Percentiles rank a stretch among this genome's conserved stretches.
These are phyloP conservation scores for Malacoraja senta DNA, from an alignment of 2,797 vertebrate genomes.

Conservation along the genomic window DNA sequence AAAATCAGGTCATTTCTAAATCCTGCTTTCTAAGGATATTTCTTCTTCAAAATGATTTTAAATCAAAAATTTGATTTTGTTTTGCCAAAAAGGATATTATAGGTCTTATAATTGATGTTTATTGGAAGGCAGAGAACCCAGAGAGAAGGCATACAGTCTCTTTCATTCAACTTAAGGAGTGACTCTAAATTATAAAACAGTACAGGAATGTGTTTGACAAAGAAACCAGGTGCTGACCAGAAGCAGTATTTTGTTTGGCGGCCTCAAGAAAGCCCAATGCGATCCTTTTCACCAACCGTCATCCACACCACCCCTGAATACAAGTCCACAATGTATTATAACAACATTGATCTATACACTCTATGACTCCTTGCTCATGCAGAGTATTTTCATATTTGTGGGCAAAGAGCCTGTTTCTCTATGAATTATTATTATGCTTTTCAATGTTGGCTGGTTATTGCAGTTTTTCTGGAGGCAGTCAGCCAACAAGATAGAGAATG, in stretches of 20 bases:
- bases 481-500: not conserved
- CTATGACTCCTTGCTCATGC: not conserved
- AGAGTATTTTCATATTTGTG: not conserved
- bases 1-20: not conserved
- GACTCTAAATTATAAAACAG: constrained; percentile 4
- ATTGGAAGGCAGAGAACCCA: not conserved
- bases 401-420: too few species aligned
- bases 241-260: constrained; percentile 20
- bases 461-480: not conserved
- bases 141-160: constrained; percentile 25
- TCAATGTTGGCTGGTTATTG: not conserved
- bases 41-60: not conserved
- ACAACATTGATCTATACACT: not conserved
- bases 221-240: constrained; percentile 17
- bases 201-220: constrained; percentile 21
- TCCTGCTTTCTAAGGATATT: not conserved
- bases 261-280: not conserved
- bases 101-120: not conserved
- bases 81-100: not conserved
- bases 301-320: too few species aligned
- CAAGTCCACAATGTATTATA: not conserved
- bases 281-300: not conserved
- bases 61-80: not conserved
- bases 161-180: not conserved
- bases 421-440: not conserved